Evolutionary conservation across 2,888 invertebrate genomes (phyloP).

Genomic region (Rhaphigaster nebulosa): DNA sequence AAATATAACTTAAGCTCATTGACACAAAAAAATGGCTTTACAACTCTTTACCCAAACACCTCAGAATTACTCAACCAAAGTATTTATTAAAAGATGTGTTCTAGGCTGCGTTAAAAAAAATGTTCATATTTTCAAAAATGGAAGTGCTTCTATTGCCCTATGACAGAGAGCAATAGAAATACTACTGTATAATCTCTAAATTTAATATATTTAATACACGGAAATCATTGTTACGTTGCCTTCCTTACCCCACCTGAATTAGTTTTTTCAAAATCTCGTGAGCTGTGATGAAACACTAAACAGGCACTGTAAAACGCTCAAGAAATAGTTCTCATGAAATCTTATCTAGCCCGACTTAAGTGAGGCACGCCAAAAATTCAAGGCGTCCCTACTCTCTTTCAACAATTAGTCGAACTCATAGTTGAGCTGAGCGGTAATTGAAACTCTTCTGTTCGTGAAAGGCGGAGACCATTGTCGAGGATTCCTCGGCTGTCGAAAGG

Average conservation of each 20-base stretch:
- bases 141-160: too few relatives aligned
- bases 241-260: not conserved
- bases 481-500: conserved; percentile 22
- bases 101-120: too few relatives aligned
- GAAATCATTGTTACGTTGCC: not conserved
- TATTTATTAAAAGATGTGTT: too few relatives aligned
- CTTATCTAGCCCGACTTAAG: not conserved
- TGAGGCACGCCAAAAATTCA: not conserved
- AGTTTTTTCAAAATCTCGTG: not conserved
- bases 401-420: not conserved
- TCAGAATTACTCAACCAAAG: too few relatives aligned
- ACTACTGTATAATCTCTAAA: too few relatives aligned
- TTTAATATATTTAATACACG: too few relatives aligned
- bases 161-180: too few relatives aligned
- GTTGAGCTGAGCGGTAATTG: not conserved
- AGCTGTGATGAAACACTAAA: not conserved
- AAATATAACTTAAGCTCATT: too few relatives aligned
- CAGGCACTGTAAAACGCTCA: not conserved
- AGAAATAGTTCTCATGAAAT: not conserved
- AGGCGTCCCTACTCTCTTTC: not conserved
- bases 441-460: not conserved
- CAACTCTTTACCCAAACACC: too few relatives aligned
- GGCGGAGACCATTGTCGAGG: not conserved
- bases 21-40: too few relatives aligned
- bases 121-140: too few relatives aligned